phyloP scores from a whole-genome alignment of 2,888 invertebrate genomes.

The Eupithecia exiguata region DNA sequence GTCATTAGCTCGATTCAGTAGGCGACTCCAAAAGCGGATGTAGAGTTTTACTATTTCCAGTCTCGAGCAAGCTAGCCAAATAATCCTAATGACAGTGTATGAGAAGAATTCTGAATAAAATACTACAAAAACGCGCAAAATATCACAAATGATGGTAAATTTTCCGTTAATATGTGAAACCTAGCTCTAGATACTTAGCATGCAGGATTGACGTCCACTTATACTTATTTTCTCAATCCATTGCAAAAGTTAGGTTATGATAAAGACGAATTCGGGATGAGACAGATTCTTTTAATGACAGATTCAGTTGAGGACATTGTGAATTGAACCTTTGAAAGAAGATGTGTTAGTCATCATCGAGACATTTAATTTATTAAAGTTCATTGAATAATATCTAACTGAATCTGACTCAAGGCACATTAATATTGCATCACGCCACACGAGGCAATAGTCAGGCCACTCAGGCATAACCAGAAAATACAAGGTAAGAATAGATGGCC shows the following conservation, averaged over 20 bases:
- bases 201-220: no score
- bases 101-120: background rate
- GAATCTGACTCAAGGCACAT: background rate
- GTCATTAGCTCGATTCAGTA: background rate
- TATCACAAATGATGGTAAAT: background rate
- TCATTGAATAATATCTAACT: background rate
- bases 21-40: background rate
- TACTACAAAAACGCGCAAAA: background rate
- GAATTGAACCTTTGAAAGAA: background rate
- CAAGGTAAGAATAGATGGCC: background rate
- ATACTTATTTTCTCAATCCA: no score
- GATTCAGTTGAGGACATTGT: background rate
- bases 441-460: background rate
- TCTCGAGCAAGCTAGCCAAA: background rate
- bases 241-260: no score
- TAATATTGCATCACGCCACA: background rate
- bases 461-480: background rate
- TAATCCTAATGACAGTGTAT: background rate
- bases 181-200: background rate
- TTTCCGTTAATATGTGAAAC: background rate
- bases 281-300: background rate
- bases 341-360: background rate
- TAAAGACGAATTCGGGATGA: background rate
- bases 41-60: background rate
- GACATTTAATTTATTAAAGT: background rate